These are phyloP conservation scores for Numenius phaeopus DNA, from an alignment of 2,797 vertebrate species.

Conservation along the genomic window DNA sequence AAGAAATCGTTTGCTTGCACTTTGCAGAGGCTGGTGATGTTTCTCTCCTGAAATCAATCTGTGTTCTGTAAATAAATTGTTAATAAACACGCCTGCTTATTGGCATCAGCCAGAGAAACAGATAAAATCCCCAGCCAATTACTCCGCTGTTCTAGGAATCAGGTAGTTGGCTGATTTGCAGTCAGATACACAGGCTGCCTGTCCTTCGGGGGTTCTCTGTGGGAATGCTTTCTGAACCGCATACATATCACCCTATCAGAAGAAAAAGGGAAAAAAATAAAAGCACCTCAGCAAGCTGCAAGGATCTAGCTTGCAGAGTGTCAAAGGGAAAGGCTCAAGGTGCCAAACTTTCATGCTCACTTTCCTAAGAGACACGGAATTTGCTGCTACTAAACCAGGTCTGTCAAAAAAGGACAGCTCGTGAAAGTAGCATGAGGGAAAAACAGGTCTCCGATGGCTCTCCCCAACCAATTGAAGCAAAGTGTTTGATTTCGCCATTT, in stretches of 20 bases:
- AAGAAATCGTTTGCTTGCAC: slow-evolving; percentile 51
- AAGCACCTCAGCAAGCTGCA: background rate
- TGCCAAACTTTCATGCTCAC: slow-evolving; percentile 1
- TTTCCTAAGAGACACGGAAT: slow-evolving; percentile 28
- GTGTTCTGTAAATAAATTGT: slow-evolving; percentile 79
- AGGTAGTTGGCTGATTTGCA: slow-evolving; percentile 61
- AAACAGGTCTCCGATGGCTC: background rate
- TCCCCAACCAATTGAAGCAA: background rate
- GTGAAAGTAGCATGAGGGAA: background rate
- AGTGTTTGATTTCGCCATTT: background rate
- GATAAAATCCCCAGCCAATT: slow-evolving; percentile 73
- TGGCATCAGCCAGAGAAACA: slow-evolving; percentile 58
- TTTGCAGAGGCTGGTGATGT: background rate
- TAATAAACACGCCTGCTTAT: slow-evolving; percentile 69
- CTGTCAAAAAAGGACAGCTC: background rate
- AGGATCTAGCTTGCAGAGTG: background rate
- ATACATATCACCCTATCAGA: slow-evolving; percentile 36
- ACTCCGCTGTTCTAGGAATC: slow-evolving; percentile 27
- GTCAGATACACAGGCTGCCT: slow-evolving; percentile 41
- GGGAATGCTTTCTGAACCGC: slow-evolving; percentile 42
- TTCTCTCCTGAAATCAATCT: slow-evolving; percentile 69
- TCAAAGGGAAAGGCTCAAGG: slow-evolving; percentile 38
- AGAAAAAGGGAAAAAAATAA: background rate
- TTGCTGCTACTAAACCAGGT: slow-evolving; percentile 39
- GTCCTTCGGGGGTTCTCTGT: slow-evolving; percentile 22